Base-by-base conservation (phyloP, 2,888 invertebrate genomes). In the Octodonta nipae region DNA sequence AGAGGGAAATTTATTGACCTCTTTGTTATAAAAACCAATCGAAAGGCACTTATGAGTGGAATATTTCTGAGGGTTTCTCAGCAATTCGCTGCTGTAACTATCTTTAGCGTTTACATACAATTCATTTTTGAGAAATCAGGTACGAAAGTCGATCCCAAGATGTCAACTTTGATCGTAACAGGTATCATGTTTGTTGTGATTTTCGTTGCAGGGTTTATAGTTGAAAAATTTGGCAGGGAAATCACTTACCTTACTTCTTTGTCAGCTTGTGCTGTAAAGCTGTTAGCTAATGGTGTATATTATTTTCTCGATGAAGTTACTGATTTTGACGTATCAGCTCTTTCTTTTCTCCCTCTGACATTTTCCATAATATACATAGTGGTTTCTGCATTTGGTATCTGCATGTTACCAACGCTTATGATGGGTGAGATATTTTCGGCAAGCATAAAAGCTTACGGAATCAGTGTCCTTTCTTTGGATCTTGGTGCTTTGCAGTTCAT, bases 41-140 rank as follows among this genome's bases (percentile, higher is more conserved):
- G 49, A 28, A 50, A 37, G 30, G 49, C 51, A 4, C 30, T 54
- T 8, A 28, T 42, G n/a, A 45, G 51, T 13, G 45, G 43, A 7
- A 35, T 44, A 12, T 46, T 51, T 25, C 28, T 50, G n/a, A 39
- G 53, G 32, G 39, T 36, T 7, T 42, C 47, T 11, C 53, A 54
- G 36, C 51, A 53, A 34, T 39, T 52, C 7, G 42, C 41, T 12
- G 55, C 54, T 11, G 42, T 50, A 16, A 35, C 42, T 4, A 40
- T 45, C 3, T 47, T 55, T 33, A 37, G 37, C n/a, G 41, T 45
- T 3, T 54, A 55, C 27, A 45, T 48, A 2, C 49, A 52, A 24
- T 45, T 44, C 26, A 47, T 56, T 25, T 56, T 56, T 33, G 38
- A 46, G 20, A 41, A 47, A 39, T 45, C 54, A 6, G 54, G 54